phyloP scores from a whole-genome alignment of 1,140 invertebrate species.

The Bombus confusus region DNA sequence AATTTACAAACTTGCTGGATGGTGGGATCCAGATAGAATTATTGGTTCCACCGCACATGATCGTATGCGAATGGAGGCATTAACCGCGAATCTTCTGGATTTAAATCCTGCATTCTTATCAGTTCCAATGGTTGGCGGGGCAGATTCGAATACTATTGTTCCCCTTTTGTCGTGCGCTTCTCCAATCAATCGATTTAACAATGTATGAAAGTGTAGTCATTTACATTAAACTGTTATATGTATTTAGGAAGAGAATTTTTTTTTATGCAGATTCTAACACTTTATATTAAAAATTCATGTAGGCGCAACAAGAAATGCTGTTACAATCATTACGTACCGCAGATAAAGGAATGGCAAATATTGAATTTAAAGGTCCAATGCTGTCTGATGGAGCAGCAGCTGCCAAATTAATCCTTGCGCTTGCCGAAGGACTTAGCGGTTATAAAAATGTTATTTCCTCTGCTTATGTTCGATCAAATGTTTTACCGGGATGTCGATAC shows the following conservation, averaged over 20 bases:
- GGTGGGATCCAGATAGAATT: slow-evolving; percentile 72
- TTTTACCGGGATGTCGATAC: slow-evolving; percentile 72
- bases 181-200: slow-evolving; percentile 66
- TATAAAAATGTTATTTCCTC: slow-evolving; percentile 58
- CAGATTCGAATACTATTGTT: slow-evolving; percentile 73
- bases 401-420: slow-evolving; percentile 71
- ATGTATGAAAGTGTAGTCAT: slow-evolving; percentile 56
- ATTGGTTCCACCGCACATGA: slow-evolving; percentile 72
- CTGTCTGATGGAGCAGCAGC: slow-evolving; percentile 68
- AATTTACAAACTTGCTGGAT: slow-evolving; percentile 65
- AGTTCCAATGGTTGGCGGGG: slow-evolving; percentile 74
- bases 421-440: slow-evolving; percentile 67
- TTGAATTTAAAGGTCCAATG: slow-evolving; percentile 45
- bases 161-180: slow-evolving; percentile 72
- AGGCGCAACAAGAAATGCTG: slow-evolving; percentile 68
- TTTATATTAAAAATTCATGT: not conserved
- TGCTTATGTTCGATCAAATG: slow-evolving; percentile 73
- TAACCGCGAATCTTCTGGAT: slow-evolving; percentile 68
- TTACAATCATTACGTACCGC: slow-evolving; percentile 62
- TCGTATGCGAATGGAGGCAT: slow-evolving; percentile 71
- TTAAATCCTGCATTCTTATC: slow-evolving; percentile 72
- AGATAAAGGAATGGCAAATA: slow-evolving; percentile 57
- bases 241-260: not conserved
- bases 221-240: not conserved
- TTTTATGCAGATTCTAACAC: not conserved